Conservation (phyloP, 2,113 vertebrate species). For the Antigone vipio region DNA sequence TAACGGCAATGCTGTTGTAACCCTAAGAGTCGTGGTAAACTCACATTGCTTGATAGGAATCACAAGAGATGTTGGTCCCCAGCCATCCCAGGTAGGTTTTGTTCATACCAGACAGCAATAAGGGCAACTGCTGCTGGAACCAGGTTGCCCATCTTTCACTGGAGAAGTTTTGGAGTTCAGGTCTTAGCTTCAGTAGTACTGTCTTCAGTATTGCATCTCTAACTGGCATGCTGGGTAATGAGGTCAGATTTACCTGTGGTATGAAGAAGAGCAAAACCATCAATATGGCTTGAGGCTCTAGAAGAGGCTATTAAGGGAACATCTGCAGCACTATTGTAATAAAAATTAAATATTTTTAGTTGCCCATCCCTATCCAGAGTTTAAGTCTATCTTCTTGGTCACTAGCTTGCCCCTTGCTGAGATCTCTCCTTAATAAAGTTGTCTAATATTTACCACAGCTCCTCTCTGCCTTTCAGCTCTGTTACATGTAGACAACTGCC, state of each 20-base stretch:
- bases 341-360: background rate
- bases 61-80: background rate
- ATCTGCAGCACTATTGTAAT: background rate
- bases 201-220: background rate
- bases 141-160: background rate
- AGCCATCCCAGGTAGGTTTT: background rate
- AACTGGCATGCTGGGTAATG: background rate
- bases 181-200: background rate
- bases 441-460: background rate
- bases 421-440: background rate
- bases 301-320: background rate
- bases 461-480: background rate
- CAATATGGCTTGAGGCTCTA: background rate
- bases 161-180: background rate
- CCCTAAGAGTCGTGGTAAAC: background rate
- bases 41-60: conserved; percentile 19
- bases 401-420: background rate
- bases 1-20: background rate
- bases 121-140: background rate
- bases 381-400: background rate
- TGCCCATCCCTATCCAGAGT: background rate
- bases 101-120: background rate
- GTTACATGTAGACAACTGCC: background rate
- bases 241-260: background rate
- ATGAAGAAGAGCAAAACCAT: background rate